Conservation (phyloP, 2,113 vertebrate species). For the Elephantulus edwardii region DNA sequence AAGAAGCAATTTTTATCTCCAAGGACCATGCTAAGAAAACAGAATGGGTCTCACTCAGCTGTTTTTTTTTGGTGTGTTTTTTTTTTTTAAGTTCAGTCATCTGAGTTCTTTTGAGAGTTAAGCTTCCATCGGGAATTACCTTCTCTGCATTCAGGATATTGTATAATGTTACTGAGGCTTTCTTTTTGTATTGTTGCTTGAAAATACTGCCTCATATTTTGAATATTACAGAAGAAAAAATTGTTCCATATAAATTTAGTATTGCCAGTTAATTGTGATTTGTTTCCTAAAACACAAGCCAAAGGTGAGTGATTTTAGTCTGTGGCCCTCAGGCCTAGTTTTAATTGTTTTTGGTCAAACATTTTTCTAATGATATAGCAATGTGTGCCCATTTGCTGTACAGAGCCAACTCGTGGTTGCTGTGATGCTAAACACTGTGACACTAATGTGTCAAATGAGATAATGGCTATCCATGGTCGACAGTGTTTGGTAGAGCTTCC, state of each 20-base stretch:
- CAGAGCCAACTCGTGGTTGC: no score
- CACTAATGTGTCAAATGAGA: no score
- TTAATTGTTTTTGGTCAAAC: no score
- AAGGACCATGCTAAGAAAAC: background rate
- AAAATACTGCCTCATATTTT: background rate
- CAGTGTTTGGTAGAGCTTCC: no score
- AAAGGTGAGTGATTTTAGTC: no score
- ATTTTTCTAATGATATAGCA: no score
- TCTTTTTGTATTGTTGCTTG: background rate
- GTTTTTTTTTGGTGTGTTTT: no score
- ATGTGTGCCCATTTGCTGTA: no score
- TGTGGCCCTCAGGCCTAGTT: no score
- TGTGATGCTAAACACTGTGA: no score
- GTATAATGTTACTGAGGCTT: background rate
- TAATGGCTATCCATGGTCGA: no score
- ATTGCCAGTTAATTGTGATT: slow-evolving; percentile 9
- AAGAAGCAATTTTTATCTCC: slow-evolving; percentile 49
- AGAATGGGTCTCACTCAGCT: background rate
- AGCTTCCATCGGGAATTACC: background rate
- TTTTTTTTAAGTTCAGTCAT: background rate
- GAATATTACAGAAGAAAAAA: background rate
- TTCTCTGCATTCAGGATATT: background rate
- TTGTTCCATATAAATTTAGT: background rate
- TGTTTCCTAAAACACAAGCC: slow-evolving; percentile 21
- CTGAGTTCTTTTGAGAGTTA: background rate